phyloP scores from a whole-genome alignment of 2,888 invertebrate species.

The Scaptomyza flava region DNA sequence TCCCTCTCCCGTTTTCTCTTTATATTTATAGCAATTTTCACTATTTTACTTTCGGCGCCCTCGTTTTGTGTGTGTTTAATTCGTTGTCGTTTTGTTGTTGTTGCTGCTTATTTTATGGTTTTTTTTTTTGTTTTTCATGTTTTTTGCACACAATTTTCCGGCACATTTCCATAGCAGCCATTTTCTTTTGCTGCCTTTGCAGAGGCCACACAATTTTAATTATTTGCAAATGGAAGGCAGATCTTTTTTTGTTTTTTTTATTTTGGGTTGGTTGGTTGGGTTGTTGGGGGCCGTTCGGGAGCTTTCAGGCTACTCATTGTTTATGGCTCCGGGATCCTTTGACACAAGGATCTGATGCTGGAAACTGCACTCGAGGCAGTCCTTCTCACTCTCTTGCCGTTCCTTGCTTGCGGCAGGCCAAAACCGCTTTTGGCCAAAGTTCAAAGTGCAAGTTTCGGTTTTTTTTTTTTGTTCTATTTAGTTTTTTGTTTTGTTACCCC shows the following conservation, averaged over 20 bases:
- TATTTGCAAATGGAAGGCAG: slow-evolving; percentile 61
- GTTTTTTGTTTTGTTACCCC: neutral
- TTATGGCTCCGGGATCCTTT: slow-evolving; percentile 39
- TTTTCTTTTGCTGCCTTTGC: slow-evolving; percentile 25
- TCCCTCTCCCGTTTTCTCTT: neutral
- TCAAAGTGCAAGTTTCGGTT: slow-evolving; percentile 50
- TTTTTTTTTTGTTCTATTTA: slow-evolving; percentile 10
- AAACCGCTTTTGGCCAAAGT: slow-evolving; percentile 48
- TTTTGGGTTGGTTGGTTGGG: neutral
- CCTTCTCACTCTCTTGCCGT: neutral
- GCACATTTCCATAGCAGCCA: slow-evolving; percentile 49
- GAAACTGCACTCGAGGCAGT: slow-evolving; percentile 23
- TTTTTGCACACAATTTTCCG: slow-evolving; percentile 58
- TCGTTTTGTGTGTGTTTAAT: slow-evolving; percentile 39
- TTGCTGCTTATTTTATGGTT: slow-evolving; percentile 24
- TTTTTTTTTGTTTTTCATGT: slow-evolving; percentile 40
- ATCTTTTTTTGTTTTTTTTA: slow-evolving; percentile 8
- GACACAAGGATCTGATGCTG: slow-evolving; percentile 48
- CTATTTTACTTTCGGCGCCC: slow-evolving; percentile 55
- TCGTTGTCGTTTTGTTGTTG: slow-evolving; percentile 26
- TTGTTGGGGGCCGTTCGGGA: neutral
- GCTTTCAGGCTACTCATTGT: slow-evolving; percentile 43
- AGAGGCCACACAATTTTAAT: slow-evolving; percentile 66
- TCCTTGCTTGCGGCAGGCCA: slow-evolving; percentile 38
- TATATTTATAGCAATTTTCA: slow-evolving; percentile 45